Evolutionary conservation across 2,113 vertebrate species (phyloP), one percentile per base, ranked within the genome.

Genomic region (Loxodonta africana): DNA sequence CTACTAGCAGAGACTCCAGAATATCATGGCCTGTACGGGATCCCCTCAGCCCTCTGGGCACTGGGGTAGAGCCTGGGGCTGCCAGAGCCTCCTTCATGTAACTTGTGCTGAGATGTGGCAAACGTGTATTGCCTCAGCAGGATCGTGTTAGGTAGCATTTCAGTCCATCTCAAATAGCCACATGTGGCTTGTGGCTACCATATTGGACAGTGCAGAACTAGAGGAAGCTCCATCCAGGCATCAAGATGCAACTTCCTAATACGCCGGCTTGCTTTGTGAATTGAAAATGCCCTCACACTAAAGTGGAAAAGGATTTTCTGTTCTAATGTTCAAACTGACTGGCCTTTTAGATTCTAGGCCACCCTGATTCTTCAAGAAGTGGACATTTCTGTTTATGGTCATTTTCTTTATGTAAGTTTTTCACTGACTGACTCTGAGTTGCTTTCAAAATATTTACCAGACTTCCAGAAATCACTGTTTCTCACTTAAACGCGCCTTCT

Each of bases 221-320:
- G 83, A 82, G 80, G 63, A 53, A 91, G 46, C n/a, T 82, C 81
- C 81, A 73, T 74, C 3, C 30, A 84, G 63, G 53, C 77, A 77
- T 82, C 73, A 78, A 51, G 4, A 41, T 57, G 3, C 41, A 51
- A 77, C 48, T 84, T 95, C 62, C 62, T 80, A 46, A 71, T 85
- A n/a, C 5, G 37, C 81, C 95, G 37, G 7, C 21, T 74, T 92
- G 41, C 23, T 80, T 89, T 33, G 28, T 93, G 91, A 86, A 60
- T 18, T 60, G 80, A 77, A 86, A 84, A 83, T 91, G 88, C 18
- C 51, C 21, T 48, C 7, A 48, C 25, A 63, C 26, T 80, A 25
- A 37, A 78, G 28, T 73, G 37, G 60, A 71, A 85, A 95, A 81
- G 57, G 15, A 71, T 87, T 81, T 86, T 92, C 80, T 96, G 65